Evolutionary conservation across 2,113 vertebrate species (phyloP), one percentile per base, ranked within the genome.

Genomic region (Hyaena hyaena): DNA sequence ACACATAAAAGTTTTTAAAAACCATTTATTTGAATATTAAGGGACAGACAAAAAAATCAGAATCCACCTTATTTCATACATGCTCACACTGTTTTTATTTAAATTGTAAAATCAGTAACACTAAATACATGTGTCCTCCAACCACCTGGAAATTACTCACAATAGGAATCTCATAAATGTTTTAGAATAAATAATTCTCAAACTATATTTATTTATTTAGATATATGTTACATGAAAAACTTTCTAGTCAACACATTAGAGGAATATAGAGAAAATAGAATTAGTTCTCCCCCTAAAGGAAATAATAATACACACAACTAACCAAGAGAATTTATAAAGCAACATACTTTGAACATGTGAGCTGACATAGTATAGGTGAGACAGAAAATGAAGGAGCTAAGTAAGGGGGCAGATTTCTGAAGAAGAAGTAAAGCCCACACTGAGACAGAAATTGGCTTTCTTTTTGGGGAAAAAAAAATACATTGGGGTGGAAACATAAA

Each of bases 21-120:
- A 68, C 8, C 0, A 58, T 45, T 61, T 68, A 45, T 77, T 84
- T 95, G 79, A 96, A 90, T 14, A 96, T 50, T 80, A 90, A 90
- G 55, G 33, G 33, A 14, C 21, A 93, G 28, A 35, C 23, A 83
- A 74, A 95, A 48, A 48, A 23, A 82, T 50, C 28, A 63, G 10
- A 65, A 74, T 73, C 23, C 31, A 69, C 39, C 76, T 84, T 84
- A 95, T 66, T 81, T 77, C 26, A 89, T 39, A 95, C 82, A 81
- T 55, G 21, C 10, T 82, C 77, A 71, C 14, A 48, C 58, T 97
- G 58, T 50, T 79, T 76, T 69, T 31, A 31, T 87, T 84, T 83
- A 79, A 86, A 79, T 79, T 77, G 77, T 68, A 45, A 96, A 73
- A 66, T 84, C 19, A 93, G 48, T 58, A 74, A 55, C 5, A 17